Evolutionary conservation across 2,888 invertebrate genomes (phyloP), one percentile per base, ranked within the genome.

Genomic region (Drosophila rubida): DNA sequence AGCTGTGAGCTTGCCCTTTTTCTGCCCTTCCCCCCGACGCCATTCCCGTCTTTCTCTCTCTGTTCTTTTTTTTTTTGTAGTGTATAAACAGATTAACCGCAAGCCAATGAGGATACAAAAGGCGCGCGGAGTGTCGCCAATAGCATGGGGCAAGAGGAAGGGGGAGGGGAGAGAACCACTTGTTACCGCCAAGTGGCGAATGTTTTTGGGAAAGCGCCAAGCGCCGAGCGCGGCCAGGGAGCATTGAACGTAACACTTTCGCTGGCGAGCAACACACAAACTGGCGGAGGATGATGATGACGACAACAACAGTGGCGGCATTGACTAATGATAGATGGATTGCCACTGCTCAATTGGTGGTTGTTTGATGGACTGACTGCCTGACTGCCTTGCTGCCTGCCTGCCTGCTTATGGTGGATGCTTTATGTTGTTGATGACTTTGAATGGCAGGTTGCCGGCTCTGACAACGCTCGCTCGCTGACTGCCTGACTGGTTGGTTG

Each of bases 261-360:
- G 80, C 70, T 85, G 48, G 32, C 49, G 64, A 23, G 23, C 23
- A 23, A 23, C 23, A 5, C 4, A 5, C 23, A 75, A 27, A 8
- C 64, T 57, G 70, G 35, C 25, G 68, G 67, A 73, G 74, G 70
- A 67, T 65, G 72, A 59, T 57, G 55, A 62, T 42, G 27, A 66
- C 50, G 14, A 42, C 66, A 19, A 30, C 44, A 35, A 30, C 48
- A 66, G 68, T 3, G 3, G 3, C 19, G 25, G 25, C 88, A 88
- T 89, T 89, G 90, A 87, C 90, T 89, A 88, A 90, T 90, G 90
- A 90, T 87, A 70, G 69, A 74, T 60, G 82, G 73, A 65, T 71
- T 49, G 3, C 19, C 19, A 70, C 39, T 68, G 55, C 16, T 63
- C 25, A 46, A 35, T 19, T 48, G 69, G 44, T 57, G 45, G 51